A percentile compares a stretch with the other conserved stretches of the same genome.
These are phyloP conservation scores for Butastur rufipennis DNA, from an alignment of 2,113 vertebrate species.

Conservation along the genomic window DNA sequence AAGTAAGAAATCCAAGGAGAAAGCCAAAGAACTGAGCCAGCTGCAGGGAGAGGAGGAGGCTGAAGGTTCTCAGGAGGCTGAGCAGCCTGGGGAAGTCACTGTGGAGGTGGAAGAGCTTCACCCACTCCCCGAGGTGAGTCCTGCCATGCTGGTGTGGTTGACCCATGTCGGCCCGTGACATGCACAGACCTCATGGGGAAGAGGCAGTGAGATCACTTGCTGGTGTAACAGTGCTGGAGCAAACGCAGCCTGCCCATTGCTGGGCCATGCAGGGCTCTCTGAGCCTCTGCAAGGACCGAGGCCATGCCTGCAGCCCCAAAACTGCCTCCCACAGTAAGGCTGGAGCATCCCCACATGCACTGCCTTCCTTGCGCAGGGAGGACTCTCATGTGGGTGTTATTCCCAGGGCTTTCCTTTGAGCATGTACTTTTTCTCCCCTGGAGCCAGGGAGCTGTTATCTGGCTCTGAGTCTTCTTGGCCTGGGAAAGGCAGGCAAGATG, in stretches of 20 bases:
- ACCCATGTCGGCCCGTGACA: accelerated
- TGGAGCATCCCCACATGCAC: not conserved
- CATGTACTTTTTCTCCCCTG: not conserved
- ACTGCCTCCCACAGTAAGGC: not conserved
- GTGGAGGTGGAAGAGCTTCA: constrained; percentile 88
- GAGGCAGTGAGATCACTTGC: not conserved
- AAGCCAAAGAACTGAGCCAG: constrained; percentile 49
- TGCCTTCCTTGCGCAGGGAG: not conserved
- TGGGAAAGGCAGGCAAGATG: not conserved
- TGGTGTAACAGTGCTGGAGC: not conserved
- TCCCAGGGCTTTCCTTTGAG: not conserved
- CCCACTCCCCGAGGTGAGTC: constrained; percentile 84
- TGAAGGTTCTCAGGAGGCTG: constrained; percentile 13
- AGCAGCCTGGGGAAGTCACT: constrained; percentile 81
- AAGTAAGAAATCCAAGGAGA: constrained; percentile 79
- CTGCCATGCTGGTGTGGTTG: not conserved
- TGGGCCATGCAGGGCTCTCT: not conserved
- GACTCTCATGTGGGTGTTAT: not conserved
- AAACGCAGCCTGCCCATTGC: not conserved
- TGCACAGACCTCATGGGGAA: not conserved
- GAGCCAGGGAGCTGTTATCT: not conserved
- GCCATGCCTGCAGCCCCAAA: not conserved
- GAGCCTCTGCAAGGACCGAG: not conserved
- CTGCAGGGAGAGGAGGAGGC: constrained; percentile 3
- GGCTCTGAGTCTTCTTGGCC: not conserved